These are phyloP conservation scores for Hydrophis major DNA, from an alignment of 2,797 vertebrate genomes.

Conservation along the genomic window DNA sequence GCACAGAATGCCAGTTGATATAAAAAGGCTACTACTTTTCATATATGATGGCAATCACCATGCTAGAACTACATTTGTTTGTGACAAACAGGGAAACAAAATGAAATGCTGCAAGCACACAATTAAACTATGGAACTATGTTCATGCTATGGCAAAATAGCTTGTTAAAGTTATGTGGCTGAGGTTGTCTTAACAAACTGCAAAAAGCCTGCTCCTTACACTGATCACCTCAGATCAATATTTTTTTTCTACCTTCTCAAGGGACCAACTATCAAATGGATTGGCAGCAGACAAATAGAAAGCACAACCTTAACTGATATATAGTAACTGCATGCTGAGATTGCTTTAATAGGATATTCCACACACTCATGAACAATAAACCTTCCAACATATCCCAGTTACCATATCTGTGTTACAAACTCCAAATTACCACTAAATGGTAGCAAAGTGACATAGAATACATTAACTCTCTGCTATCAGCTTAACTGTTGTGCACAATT, in stretches of 20 bases:
- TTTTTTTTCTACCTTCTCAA: background rate
- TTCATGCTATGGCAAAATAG: background rate
- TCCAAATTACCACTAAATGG: background rate
- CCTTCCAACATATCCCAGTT: background rate
- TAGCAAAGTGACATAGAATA: background rate
- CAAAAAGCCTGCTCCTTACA: background rate
- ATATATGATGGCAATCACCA: background rate
- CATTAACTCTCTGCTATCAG: background rate
- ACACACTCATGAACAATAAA: too few species aligned
- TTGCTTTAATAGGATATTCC: background rate
- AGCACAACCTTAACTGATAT: background rate
- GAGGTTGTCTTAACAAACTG: background rate
- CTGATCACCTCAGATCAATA: background rate
- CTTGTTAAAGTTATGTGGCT: background rate
- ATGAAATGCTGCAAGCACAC: background rate
- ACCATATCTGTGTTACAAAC: background rate
- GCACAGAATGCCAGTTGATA: fast-evolving
- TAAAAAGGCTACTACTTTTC: background rate
- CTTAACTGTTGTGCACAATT: background rate
- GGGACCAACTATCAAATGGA: background rate
- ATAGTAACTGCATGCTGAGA: background rate
- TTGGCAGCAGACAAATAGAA: background rate
- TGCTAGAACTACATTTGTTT: background rate
- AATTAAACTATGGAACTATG: background rate
- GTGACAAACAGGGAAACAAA: background rate